Percentiles rank a stretch among this genome's conserved stretches.
These are phyloP conservation scores for Caenorhabditis sp. DNA, from an alignment of 2,888 invertebrate genomes.

Conservation along the genomic window DNA sequence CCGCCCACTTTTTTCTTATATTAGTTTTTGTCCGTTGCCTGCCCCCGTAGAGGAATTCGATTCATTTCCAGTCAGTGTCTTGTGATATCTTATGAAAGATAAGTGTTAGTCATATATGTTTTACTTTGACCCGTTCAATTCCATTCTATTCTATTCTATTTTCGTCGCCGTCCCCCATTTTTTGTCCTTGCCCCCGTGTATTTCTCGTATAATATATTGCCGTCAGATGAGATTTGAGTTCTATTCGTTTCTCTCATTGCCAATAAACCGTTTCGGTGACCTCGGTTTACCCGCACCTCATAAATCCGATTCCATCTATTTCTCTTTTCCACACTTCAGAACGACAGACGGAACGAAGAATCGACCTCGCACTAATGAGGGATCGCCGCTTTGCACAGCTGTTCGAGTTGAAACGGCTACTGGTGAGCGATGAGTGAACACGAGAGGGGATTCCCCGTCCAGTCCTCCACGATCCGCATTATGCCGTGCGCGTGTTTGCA, in stretches of 20 bases:
- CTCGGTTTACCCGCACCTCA: conserved; percentile 17
- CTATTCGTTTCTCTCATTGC: conserved; percentile 1
- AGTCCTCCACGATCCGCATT: conserved; percentile 34
- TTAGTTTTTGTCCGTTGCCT: not conserved
- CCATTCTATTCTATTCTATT: conserved; percentile 9
- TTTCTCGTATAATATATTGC: conserved; percentile 12
- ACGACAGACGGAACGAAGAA: conserved; percentile 24
- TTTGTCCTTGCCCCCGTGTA: conserved; percentile 6
- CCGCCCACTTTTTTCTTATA: not conserved
- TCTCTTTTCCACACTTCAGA: conserved; percentile 41
- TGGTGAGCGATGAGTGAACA: conserved; percentile 25
- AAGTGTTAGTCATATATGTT: conserved; percentile 12
- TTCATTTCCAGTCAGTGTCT: conserved; percentile 11
- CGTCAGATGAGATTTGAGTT: conserved; percentile 25
- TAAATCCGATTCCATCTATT: conserved; percentile 31
- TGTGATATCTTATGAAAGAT: conserved; percentile 12
- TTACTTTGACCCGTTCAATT: conserved; percentile 9
- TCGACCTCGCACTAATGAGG: conserved; percentile 40
- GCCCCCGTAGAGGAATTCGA: not conserved
- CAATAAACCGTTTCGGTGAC: conserved; percentile 18
- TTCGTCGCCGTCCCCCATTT: not conserved
- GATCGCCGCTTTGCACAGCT: conserved; percentile 59
- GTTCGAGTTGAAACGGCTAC: conserved; percentile 44
- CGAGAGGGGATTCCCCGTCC: not conserved
- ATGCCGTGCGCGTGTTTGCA: conserved; percentile 47